phyloP scores from a whole-genome alignment of 2,888 invertebrate species.

The Drosophila maculinotata region DNA sequence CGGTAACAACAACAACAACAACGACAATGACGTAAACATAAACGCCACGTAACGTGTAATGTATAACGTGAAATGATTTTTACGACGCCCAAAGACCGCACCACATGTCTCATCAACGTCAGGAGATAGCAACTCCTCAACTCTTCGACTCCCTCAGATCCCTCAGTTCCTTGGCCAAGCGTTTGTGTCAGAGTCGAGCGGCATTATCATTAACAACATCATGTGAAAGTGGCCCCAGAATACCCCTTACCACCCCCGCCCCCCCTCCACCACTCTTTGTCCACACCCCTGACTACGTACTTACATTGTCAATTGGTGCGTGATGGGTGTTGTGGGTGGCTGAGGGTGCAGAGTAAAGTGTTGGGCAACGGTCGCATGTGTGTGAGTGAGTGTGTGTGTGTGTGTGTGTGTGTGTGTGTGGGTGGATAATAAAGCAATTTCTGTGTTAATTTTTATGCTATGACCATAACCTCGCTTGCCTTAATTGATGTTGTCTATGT shows the following conservation, averaged over 20 bases:
- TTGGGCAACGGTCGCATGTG: conserved; percentile 1
- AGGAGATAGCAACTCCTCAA: conserved; percentile 40
- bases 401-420: not conserved
- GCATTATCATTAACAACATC: conserved; percentile 76
- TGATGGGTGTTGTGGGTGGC: conserved; percentile 45
- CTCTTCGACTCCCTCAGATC: conserved; percentile 4
- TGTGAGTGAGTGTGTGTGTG: not conserved
- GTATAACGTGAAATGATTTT: conserved; percentile 76
- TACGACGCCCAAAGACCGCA: conserved; percentile 66
- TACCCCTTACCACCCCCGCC: not conserved
- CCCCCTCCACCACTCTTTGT: not conserved
- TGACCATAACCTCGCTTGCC: conserved; percentile 63
- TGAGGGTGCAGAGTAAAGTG: conserved; percentile 11
- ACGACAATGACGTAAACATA: conserved; percentile 70
- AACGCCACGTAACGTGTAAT: conserved; percentile 74
- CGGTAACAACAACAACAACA: conserved; percentile 31
- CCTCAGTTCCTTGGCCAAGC: conserved; percentile 10
- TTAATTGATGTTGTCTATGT: conserved; percentile 64
- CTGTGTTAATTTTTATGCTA: conserved; percentile 70
- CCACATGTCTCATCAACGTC: conserved; percentile 77
- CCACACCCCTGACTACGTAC: conserved; percentile 14
- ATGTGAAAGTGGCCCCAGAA: conserved; percentile 47
- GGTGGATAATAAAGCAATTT: conserved; percentile 72
- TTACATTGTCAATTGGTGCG: conserved; percentile 64
- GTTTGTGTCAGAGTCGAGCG: conserved; percentile 50